Percentiles rank a stretch among this genome's conserved stretches.
Evolutionary conservation across 2,888 invertebrate species (phyloP).

Genomic region (Napeogenes sylphis): DNA sequence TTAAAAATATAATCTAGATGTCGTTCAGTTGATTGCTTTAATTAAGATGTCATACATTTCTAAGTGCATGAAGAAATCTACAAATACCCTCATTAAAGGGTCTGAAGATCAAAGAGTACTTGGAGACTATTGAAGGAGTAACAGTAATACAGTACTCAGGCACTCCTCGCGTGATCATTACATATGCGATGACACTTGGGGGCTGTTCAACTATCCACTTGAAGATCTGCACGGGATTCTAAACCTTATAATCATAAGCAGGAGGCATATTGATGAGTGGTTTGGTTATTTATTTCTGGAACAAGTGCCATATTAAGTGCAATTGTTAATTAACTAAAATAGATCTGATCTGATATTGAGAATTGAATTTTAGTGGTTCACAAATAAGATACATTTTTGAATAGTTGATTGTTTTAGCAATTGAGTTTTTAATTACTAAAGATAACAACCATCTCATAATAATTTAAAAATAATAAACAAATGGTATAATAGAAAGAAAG

Average conservation of each 20-base stretch:
- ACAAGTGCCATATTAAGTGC: slow-evolving; percentile 38
- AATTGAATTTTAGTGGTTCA: slow-evolving; percentile 12
- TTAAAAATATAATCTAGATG: too few relatives aligned
- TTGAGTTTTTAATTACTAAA: too few relatives aligned
- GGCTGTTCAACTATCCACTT: slow-evolving; percentile 32
- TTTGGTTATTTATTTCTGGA: slow-evolving; percentile 30
- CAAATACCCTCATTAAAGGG: too few relatives aligned
- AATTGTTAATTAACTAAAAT: slow-evolving; percentile 38
- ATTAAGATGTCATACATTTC: too few relatives aligned
- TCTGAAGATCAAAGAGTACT: too few relatives aligned
- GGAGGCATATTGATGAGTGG: slow-evolving; percentile 15
- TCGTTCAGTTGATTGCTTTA: too few relatives aligned
- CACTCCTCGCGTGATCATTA: slow-evolving; percentile 27
- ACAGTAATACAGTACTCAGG: slow-evolving; percentile 3
- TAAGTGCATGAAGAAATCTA: too few relatives aligned
- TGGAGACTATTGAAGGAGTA: too few relatives aligned
- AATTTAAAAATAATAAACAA: slow-evolving; percentile 11
- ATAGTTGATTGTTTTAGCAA: too few relatives aligned
- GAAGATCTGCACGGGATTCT: slow-evolving; percentile 20
- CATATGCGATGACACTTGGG: slow-evolving; percentile 22
- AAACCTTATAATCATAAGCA: not conserved
- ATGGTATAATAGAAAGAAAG: slow-evolving; percentile 25
- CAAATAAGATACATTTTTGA: slow-evolving; percentile 18
- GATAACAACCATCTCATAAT: too few relatives aligned
- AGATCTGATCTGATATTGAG: slow-evolving; percentile 23